Evolutionary conservation across 2,113 vertebrate genomes (phyloP).

Genomic region (Eulacestoma nigropectus): DNA sequence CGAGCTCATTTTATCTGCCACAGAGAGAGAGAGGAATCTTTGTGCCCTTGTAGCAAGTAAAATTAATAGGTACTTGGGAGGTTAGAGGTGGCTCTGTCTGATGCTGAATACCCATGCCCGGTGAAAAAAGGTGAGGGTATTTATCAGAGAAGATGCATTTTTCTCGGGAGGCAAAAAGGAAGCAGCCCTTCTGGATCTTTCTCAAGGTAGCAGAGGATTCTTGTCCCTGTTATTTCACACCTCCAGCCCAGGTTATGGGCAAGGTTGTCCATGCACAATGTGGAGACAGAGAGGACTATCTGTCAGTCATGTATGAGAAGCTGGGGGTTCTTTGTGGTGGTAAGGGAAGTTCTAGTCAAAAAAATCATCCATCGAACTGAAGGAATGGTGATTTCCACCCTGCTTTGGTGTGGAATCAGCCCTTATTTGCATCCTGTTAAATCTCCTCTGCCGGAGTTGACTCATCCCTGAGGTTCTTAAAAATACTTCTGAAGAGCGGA

Average conservation of each 20-base stretch:
- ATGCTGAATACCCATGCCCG: not conserved
- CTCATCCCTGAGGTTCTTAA: slow-evolving; percentile 43
- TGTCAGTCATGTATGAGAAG: not conserved
- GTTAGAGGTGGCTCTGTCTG: slow-evolving; percentile 5
- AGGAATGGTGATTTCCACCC: not conserved
- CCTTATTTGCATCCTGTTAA: slow-evolving; percentile 25
- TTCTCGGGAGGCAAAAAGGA: not conserved
- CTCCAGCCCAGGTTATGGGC: not conserved
- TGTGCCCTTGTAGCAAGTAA: not conserved
- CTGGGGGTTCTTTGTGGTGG: not conserved
- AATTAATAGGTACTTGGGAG: slow-evolving; percentile 3
- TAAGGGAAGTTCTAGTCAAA: not conserved
- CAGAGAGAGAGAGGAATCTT: not conserved
- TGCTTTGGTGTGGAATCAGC: not conserved
- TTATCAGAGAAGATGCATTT: not conserved
- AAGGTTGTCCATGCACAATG: not conserved
- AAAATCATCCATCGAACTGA: not conserved
- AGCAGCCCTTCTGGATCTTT: not conserved
- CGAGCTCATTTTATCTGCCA: slow-evolving; percentile 20
- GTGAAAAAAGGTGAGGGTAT: not conserved
- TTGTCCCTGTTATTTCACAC: not conserved
- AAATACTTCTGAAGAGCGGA: slow-evolving; percentile 18
- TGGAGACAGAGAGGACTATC: not conserved
- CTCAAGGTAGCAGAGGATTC: not conserved
- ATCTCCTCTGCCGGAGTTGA: slow-evolving; percentile 42